A percentile compares a stretch with the other conserved stretches of the same genome.
These are phyloP conservation scores for Agrypnus murinus DNA, from an alignment of 2,888 invertebrate genomes.

Conservation along the genomic window DNA sequence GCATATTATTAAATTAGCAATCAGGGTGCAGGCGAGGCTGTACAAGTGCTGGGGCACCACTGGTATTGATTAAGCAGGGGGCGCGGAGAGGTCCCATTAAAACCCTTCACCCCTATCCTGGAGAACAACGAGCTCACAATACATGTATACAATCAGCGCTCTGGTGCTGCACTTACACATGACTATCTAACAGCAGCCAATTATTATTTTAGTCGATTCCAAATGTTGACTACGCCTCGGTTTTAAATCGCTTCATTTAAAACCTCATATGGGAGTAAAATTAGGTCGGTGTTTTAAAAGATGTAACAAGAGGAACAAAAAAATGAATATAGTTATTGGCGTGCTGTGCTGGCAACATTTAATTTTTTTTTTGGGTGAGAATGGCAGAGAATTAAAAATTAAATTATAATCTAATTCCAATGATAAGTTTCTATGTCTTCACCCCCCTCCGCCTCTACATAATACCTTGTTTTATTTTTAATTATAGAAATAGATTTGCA, in stretches of 20 bases:
- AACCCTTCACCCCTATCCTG: conserved; percentile 58
- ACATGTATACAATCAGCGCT: conserved; percentile 56
- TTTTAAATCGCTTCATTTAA: conserved; percentile 39
- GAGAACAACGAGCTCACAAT: conserved; percentile 56
- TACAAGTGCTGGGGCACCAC: conserved; percentile 53
- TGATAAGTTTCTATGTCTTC: no score
- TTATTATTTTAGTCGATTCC: conserved; percentile 45
- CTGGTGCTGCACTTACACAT: conserved; percentile 56
- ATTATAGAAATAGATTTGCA: no score
- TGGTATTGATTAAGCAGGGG: conserved; percentile 61
- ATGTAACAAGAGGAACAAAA: conserved; percentile 17
- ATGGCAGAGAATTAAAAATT: not conserved
- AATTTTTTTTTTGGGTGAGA: conserved; percentile 5
- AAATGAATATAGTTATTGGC: conserved; percentile 8
- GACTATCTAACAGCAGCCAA: conserved; percentile 49
- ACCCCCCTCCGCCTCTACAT: no score
- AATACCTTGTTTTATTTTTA: no score
- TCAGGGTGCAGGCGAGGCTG: conserved; percentile 61
- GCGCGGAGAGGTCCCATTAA: conserved; percentile 57
- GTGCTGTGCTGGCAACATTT: not conserved
- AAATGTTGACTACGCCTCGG: conserved; percentile 29
- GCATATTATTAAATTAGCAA: conserved; percentile 72
- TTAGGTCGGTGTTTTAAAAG: conserved; percentile 27
- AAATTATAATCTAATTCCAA: not conserved
- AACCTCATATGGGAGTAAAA: conserved; percentile 31